A percentile compares a stretch with the other conserved stretches of the same genome.
These are phyloP conservation scores for Oplegnathus fasciatus DNA, from an alignment of 2,113 vertebrate genomes.

Conservation along the genomic window DNA sequence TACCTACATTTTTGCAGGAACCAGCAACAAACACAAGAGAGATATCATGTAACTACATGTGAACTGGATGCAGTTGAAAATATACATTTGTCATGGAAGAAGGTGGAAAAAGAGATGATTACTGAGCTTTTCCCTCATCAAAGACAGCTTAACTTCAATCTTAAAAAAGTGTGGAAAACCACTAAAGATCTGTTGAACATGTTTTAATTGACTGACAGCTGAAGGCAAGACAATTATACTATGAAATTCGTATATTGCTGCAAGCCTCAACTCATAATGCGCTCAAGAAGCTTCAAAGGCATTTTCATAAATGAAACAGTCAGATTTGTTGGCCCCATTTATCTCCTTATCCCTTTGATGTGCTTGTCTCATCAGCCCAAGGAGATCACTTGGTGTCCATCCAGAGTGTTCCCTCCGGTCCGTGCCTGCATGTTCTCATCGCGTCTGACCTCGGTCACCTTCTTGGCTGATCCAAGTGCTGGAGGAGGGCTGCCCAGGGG, in stretches of 20 bases:
- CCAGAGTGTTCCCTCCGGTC: slow-evolving; percentile 94
- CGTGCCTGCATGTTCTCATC: slow-evolving; percentile 99
- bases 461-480: slow-evolving; percentile 96
- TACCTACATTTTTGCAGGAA: neutral
- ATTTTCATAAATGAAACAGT: slow-evolving; percentile 8
- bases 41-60: neutral
- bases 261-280: neutral
- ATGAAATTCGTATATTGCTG: neutral
- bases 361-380: slow-evolving; percentile 87
- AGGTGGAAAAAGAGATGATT: neutral
- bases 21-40: neutral
- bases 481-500: slow-evolving; percentile 96
- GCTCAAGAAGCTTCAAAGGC: neutral
- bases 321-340: neutral
- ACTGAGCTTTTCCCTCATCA: neutral
- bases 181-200: neutral
- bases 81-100: neutral
- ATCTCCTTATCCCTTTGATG: slow-evolving; percentile 26
- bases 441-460: slow-evolving; percentile 94
- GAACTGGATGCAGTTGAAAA: neutral
- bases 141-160: neutral
- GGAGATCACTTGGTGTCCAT: slow-evolving; percentile 97
- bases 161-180: neutral
- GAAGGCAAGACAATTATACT: neutral
- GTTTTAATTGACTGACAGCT: neutral